Conservation (phyloP, 2,797 vertebrate species). For the Acrocephalus scirpaceus region DNA sequence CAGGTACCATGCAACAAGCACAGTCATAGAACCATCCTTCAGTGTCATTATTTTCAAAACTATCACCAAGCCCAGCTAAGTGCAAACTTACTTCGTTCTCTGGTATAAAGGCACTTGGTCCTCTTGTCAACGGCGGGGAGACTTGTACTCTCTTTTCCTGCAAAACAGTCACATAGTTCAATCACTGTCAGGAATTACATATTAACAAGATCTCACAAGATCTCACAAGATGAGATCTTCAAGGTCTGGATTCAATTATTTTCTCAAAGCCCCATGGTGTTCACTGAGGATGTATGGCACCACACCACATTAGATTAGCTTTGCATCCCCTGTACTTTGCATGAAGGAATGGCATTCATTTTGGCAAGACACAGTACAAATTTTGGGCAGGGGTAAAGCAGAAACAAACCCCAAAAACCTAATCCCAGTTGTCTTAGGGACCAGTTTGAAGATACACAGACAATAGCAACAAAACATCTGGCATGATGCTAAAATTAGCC, state of each 20-base stretch:
- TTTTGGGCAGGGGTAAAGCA: not conserved
- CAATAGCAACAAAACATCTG: not conserved
- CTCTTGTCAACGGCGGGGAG: constrained; percentile 79
- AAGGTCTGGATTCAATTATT: not conserved
- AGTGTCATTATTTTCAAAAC: not conserved
- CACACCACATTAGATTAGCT: not conserved
- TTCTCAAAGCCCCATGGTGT: not conserved
- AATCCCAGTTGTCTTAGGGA: not conserved
- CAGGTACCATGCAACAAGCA: not conserved
- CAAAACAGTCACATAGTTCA: constrained; percentile 45
- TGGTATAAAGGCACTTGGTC: constrained; percentile 90
- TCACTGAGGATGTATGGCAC: not conserved
- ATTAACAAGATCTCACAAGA: too few species aligned
- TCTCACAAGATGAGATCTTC: not conserved
- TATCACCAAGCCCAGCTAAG: not conserved
- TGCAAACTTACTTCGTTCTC: constrained; percentile 81
- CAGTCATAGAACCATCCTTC: not conserved
- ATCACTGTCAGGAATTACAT: not conserved
- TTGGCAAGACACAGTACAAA: not conserved
- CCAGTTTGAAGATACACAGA: not conserved
- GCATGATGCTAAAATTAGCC: not conserved
- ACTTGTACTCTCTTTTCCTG: constrained; percentile 83
- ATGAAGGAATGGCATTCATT: not conserved
- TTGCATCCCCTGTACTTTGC: not conserved
- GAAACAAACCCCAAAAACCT: not conserved